These are phyloP conservation scores for Phenganax stokvisi DNA, from an alignment of 92 coral and sea anemone genomes.

Conservation along the genomic window DNA sequence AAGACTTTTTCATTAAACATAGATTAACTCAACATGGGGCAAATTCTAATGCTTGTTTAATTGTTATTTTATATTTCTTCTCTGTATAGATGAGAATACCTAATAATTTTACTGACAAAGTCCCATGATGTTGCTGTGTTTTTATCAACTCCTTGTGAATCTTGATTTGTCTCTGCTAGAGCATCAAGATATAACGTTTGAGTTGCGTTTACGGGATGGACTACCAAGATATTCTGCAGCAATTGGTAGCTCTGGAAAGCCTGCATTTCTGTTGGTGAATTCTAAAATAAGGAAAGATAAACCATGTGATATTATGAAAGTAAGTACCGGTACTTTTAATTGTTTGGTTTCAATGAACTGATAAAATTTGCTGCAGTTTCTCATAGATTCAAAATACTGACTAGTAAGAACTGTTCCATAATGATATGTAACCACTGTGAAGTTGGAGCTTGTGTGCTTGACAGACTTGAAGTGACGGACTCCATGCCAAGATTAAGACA, in stretches of 20 bases:
- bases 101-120: slow-evolving; percentile 45
- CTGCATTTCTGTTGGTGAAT: slow-evolving; percentile 45
- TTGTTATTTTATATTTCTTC: not conserved
- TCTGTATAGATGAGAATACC: slow-evolving; percentile 27
- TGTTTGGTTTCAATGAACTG: not conserved
- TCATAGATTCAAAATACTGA: slow-evolving; percentile 36
- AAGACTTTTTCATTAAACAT: too few species aligned
- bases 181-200: slow-evolving; percentile 54
- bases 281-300: slow-evolving; percentile 39
- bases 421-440: slow-evolving; percentile 48
- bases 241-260: slow-evolving; percentile 52
- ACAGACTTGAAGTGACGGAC: slow-evolving; percentile 49
- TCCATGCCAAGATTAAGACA: slow-evolving; percentile 54
- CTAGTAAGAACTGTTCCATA: slow-evolving; percentile 52
- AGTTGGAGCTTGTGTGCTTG: slow-evolving; percentile 52
- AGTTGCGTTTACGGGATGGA: slow-evolving; percentile 57
- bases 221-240: slow-evolving; percentile 50
- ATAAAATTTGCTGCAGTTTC: not conserved
- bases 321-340: not conserved
- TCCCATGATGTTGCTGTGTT: slow-evolving; percentile 51
- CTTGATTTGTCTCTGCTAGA: slow-evolving; percentile 24
- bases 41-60: not conserved
- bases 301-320: not conserved
- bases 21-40: not conserved
- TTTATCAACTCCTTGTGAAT: slow-evolving; percentile 20